Evolutionary conservation across 2,113 vertebrate species (phyloP).

Genomic region (Rostratula benghalensis): DNA sequence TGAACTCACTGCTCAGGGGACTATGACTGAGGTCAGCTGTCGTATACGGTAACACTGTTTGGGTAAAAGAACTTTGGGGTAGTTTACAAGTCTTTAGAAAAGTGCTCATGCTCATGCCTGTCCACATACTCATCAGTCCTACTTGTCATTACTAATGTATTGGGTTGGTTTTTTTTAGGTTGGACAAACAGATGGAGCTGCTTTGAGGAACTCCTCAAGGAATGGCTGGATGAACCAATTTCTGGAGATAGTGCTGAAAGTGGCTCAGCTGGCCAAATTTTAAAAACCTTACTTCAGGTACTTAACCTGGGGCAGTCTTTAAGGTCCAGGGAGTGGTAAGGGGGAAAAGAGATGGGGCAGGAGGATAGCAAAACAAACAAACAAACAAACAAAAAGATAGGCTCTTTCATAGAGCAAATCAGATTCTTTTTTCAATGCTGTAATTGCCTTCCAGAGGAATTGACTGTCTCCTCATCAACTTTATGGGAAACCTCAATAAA

Average conservation of each 20-base stretch:
- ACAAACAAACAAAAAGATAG: background rate
- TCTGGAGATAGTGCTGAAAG: background rate
- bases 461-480: background rate
- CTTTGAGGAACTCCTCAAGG: background rate
- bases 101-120: background rate
- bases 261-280: background rate
- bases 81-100: slow-evolving; percentile 49
- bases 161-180: slow-evolving; percentile 1
- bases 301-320: background rate
- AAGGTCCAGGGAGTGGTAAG: background rate
- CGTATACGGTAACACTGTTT: background rate
- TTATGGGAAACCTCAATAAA: background rate
- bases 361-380: background rate
- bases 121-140: slow-evolving; percentile 21
- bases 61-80: slow-evolving; percentile 18
- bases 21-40: background rate
- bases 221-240: background rate
- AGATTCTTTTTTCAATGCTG: background rate
- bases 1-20: slow-evolving; percentile 4
- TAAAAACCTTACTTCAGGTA: background rate
- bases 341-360: background rate
- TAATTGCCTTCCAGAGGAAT: background rate
- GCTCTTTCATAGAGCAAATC: background rate
- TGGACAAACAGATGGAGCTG: slow-evolving; percentile 18
- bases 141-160: slow-evolving; percentile 14